Percentiles rank a stretch among this genome's conserved stretches.
These are phyloP conservation scores for Idaea biselata DNA, from an alignment of 2,888 invertebrate species.

Conservation along the genomic window DNA sequence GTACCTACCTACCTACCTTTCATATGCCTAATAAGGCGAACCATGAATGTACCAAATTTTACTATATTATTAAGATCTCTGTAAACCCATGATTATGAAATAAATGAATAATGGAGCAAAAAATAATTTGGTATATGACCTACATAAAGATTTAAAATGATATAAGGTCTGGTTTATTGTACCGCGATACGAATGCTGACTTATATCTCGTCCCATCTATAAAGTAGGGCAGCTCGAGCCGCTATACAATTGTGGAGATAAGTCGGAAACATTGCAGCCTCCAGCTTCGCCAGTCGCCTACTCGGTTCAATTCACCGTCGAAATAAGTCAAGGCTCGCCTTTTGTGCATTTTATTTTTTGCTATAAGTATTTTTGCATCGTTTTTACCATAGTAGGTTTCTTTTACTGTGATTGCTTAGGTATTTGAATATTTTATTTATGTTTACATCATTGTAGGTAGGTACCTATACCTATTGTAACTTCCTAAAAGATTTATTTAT, in stretches of 20 bases:
- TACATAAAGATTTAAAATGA: no score
- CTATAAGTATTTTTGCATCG: conserved; percentile 13
- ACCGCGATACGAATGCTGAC: background rate
- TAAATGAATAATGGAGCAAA: no score
- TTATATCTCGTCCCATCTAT: conserved; percentile 4
- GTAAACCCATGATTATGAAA: no score
- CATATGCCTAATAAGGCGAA: no score
- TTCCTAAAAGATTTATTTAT: no score
- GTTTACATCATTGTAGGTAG: no score
- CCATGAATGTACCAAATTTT: no score
- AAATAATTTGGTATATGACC: no score
- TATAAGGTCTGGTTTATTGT: background rate
- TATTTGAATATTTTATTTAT: background rate
- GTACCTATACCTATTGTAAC: no score
- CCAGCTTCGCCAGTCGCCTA: background rate
- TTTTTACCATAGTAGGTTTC: conserved; percentile 10
- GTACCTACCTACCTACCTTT: no score
- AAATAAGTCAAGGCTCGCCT: conserved; percentile 28
- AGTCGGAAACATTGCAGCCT: conserved; percentile 26
- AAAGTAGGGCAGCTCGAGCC: conserved; percentile 15
- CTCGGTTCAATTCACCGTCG: conserved; percentile 13
- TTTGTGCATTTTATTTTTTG: conserved; percentile 7
- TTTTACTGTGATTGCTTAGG: background rate
- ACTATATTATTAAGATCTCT: no score
- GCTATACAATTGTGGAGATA: conserved; percentile 28